A percentile compares a stretch with the other conserved stretches of the same genome.
phyloP scores from a whole-genome alignment of 2,888 invertebrate species.

The Nemoura dubitans region DNA sequence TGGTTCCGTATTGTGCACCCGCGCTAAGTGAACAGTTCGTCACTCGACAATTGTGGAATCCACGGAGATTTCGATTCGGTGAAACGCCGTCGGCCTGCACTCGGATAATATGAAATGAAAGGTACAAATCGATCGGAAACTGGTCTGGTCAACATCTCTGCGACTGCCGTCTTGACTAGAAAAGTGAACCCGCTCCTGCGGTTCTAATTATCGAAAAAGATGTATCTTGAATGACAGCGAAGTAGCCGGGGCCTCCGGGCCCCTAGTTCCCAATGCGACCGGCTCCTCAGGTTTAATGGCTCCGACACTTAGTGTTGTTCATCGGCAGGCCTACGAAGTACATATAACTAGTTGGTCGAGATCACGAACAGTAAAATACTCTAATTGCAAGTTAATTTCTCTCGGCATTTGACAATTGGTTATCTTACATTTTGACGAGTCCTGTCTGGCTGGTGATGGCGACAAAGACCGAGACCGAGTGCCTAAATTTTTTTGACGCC shows the following conservation, averaged over 20 bases:
- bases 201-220: neutral
- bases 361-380: no score
- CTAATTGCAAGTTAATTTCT: no score
- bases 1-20: no score
- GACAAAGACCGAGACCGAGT: neutral
- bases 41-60: no score
- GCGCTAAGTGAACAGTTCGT: no score
- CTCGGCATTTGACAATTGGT: no score
- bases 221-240: neutral
- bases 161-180: neutral
- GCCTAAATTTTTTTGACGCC: neutral
- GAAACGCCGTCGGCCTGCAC: neutral
- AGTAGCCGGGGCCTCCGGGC: neutral
- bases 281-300: neutral
- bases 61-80: neutral
- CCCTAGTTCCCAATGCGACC: neutral
- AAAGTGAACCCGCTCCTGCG: neutral
- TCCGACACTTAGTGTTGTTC: neutral
- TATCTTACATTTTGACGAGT: no score
- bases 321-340: no score
- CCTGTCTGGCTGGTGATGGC: neutral
- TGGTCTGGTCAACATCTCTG: neutral
- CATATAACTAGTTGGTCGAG: no score
- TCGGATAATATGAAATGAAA: neutral
- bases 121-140: neutral